A percentile compares a stretch with the other conserved stretches of the same genome.
These are phyloP conservation scores for Drosophila rhopaloa DNA, from an alignment of 1,140 invertebrate species.

Conservation along the genomic window DNA sequence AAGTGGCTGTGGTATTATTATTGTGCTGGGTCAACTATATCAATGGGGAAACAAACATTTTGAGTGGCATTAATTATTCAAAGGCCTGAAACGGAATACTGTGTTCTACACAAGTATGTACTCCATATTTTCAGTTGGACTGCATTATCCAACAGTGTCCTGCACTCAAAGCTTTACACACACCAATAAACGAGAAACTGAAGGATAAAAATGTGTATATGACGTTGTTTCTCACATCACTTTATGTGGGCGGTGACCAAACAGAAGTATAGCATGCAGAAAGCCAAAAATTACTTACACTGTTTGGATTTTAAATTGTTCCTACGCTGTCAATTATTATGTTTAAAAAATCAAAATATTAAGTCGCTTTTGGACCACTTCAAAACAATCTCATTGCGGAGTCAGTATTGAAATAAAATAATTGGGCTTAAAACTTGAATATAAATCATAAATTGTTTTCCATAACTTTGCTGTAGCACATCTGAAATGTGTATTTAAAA, in stretches of 20 bases:
- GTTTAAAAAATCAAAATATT: too few relatives aligned
- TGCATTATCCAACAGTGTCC: slow-evolving; percentile 60
- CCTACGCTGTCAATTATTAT: too few relatives aligned
- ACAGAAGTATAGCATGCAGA: slow-evolving; percentile 65
- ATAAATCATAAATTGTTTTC: neutral
- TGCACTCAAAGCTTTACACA: slow-evolving; percentile 15
- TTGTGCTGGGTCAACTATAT: slow-evolving; percentile 50
- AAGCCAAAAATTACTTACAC: slow-evolving; percentile 36
- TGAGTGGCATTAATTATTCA: slow-evolving; percentile 79
- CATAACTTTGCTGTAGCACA: neutral
- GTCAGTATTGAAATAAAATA: neutral
- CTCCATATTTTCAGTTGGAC: slow-evolving; percentile 74
- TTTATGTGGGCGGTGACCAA: slow-evolving; percentile 39
- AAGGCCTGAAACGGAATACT: slow-evolving; percentile 77
- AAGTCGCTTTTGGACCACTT: neutral
- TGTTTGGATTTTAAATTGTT: neutral
- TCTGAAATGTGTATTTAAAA: neutral
- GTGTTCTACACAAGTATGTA: slow-evolving; percentile 78
- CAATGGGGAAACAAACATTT: slow-evolving; percentile 66
- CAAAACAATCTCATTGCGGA: neutral
- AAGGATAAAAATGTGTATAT: slow-evolving; percentile 45
- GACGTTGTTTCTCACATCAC: slow-evolving; percentile 34
- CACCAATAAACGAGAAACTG: neutral
- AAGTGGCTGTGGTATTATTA: slow-evolving; percentile 4
- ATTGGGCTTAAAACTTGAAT: neutral